Conservation (phyloP, 2,888 invertebrate species). For the Melanotus villosus region DNA sequence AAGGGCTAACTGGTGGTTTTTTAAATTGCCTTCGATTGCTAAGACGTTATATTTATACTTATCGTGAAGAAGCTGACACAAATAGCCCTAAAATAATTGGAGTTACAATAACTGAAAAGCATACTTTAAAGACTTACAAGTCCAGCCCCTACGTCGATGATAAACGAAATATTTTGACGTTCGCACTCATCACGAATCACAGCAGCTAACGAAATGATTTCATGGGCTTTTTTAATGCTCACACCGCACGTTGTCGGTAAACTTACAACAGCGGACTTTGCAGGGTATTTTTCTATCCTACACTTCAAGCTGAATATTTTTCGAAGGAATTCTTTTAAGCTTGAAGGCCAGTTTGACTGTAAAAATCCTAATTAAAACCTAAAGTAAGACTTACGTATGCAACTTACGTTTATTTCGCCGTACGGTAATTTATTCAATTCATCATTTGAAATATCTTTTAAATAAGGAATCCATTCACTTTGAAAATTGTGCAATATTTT, state of each 20-base stretch:
- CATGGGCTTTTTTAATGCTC: conserved; percentile 79
- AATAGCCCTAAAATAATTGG: conserved; percentile 75
- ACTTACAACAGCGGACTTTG: background rate
- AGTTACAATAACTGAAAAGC: conserved; percentile 13
- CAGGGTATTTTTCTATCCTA: background rate
- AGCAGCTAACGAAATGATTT: conserved; percentile 75
- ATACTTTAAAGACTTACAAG: conserved; percentile 71
- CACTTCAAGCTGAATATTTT: conserved; percentile 22
- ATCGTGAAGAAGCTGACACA: conserved; percentile 77
- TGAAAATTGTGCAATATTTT: conserved; percentile 73
- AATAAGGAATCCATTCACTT: conserved; percentile 69
- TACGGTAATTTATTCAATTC: conserved; percentile 70
- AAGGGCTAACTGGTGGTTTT: conserved; percentile 73
- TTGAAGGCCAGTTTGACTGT: conserved; percentile 16
- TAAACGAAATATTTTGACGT: conserved; percentile 67
- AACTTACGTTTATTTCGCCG: conserved; percentile 57
- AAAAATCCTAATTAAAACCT: conserved; percentile 15
- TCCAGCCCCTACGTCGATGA: conserved; percentile 84
- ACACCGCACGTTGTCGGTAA: conserved; percentile 62
- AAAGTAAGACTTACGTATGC: too few species aligned
- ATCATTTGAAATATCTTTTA: conserved; percentile 65
- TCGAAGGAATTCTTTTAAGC: conserved; percentile 18
- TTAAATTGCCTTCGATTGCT: conserved; percentile 77
- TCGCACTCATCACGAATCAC: conserved; percentile 71
- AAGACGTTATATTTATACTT: conserved; percentile 74